Conservation (phyloP, 2,888 invertebrate genomes). For the Agrochola circellaris region DNA sequence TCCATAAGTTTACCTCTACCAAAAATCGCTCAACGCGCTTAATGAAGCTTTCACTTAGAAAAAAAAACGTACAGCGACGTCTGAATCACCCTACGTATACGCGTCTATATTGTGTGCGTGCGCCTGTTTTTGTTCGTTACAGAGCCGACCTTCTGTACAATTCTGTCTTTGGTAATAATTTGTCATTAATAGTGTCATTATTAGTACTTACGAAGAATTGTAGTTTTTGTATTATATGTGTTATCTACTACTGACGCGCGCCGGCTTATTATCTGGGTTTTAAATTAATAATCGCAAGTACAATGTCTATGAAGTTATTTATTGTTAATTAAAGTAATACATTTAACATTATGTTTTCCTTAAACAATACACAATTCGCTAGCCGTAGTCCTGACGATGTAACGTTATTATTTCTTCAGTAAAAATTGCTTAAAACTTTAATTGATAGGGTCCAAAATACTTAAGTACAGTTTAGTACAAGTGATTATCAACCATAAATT, state of each 20-base stretch:
- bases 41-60: too few species aligned
- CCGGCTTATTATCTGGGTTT: not conserved
- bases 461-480: constrained; percentile 4
- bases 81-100: too few species aligned
- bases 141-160: not conserved
- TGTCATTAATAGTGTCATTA: not conserved
- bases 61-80: too few species aligned
- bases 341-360: constrained; percentile 2
- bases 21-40: too few species aligned
- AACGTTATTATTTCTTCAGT: not conserved
- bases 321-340: not conserved
- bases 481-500: constrained; percentile 8
- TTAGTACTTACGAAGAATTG: too few species aligned
- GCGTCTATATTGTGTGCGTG: not conserved
- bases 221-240: not conserved
- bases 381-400: not conserved
- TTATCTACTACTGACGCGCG: not conserved
- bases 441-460: not conserved
- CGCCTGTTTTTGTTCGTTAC: not conserved
- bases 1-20: too few species aligned
- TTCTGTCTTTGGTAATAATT: not conserved
- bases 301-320: not conserved
- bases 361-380: not conserved
- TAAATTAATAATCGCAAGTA: not conserved
- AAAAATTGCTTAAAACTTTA: not conserved